Conservation (phyloP, 2,113 vertebrate genomes). For the Machaerirhynchus nigripectus region DNA sequence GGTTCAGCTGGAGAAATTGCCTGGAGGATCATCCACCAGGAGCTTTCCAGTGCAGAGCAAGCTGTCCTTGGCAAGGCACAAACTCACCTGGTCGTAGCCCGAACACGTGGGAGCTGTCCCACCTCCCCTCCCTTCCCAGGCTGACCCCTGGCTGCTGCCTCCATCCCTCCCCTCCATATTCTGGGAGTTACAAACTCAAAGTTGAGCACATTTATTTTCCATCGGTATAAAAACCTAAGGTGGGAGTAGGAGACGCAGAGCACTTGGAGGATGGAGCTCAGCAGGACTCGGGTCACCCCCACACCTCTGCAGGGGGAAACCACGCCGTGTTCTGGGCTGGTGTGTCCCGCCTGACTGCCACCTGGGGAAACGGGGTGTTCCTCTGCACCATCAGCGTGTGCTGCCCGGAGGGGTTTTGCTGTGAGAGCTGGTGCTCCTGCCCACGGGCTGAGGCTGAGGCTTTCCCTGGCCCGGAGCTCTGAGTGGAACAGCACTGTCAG, state of each 20-base stretch:
- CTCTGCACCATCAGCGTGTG: fast-evolving
- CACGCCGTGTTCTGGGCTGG: fast-evolving
- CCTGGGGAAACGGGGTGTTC: fast-evolving
- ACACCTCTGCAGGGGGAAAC: not conserved
- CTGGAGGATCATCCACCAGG: not conserved
- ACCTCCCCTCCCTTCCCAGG: not conserved
- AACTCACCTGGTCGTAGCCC: fast-evolving
- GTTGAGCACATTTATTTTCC: not conserved
- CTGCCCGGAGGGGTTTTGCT: not conserved
- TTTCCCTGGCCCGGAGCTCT: not conserved
- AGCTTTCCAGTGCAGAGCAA: not conserved
- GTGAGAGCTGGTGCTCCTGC: not conserved
- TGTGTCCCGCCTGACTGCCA: fast-evolving
- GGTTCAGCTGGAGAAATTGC: not conserved
- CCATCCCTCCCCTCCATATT: not conserved
- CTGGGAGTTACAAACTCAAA: not conserved
- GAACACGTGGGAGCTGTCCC: fast-evolving
- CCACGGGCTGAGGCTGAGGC: not conserved
- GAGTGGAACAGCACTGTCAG: not conserved
- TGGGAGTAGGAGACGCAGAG: not conserved
- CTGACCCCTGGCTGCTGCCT: not conserved
- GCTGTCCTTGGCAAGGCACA: not conserved
- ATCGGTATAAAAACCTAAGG: not conserved
- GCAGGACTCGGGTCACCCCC: not conserved
- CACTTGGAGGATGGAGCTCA: not conserved